A percentile compares a stretch with the other conserved stretches of the same genome.
phyloP scores from a whole-genome alignment of 1,140 invertebrate genomes.

The Lasioglossum baleicum region DNA sequence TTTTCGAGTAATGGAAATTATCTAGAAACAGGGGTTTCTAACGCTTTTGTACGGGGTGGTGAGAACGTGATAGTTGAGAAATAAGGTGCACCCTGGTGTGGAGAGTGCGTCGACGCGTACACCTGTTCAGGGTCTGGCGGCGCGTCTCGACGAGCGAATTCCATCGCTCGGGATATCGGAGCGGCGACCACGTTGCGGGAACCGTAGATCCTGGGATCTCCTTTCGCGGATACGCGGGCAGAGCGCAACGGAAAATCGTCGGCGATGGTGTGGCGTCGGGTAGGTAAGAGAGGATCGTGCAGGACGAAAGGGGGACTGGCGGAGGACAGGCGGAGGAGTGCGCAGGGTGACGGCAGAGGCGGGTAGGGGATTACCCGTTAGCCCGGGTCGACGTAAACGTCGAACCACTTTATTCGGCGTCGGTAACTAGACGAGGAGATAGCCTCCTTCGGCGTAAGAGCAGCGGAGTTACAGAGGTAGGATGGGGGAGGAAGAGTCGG shows the following conservation, averaged over 20 bases:
- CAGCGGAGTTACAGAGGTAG: constrained; percentile 25
- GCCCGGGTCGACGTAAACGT: constrained; percentile 65
- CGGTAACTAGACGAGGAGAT: constrained; percentile 67
- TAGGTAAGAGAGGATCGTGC: neutral
- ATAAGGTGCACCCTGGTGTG: too few species aligned
- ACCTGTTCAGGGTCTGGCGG: constrained; percentile 26
- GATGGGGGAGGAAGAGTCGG: neutral
- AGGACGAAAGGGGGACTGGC: neutral
- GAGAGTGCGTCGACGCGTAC: constrained; percentile 42
- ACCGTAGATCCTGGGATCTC: neutral
- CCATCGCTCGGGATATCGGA: constrained; percentile 3
- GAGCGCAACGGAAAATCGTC: constrained; percentile 14
- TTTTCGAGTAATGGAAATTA: too few species aligned
- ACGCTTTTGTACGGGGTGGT: too few species aligned
- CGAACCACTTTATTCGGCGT: constrained; percentile 70
- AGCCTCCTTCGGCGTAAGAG: constrained; percentile 61
- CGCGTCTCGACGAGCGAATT: constrained; percentile 3
- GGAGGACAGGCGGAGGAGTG: neutral
- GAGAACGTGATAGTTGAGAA: too few species aligned
- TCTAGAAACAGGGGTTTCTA: too few species aligned
- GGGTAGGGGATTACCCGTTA: constrained; percentile 63
- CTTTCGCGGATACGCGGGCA: constrained; percentile 10
- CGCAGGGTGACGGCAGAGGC: constrained; percentile 17
- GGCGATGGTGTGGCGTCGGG: neutral
- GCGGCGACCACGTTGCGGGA: constrained; percentile 1